A percentile compares a stretch with the other conserved stretches of the same genome.
Evolutionary conservation across 2,888 invertebrate species (phyloP).

Genomic region (Stictocephala bisonia): DNA sequence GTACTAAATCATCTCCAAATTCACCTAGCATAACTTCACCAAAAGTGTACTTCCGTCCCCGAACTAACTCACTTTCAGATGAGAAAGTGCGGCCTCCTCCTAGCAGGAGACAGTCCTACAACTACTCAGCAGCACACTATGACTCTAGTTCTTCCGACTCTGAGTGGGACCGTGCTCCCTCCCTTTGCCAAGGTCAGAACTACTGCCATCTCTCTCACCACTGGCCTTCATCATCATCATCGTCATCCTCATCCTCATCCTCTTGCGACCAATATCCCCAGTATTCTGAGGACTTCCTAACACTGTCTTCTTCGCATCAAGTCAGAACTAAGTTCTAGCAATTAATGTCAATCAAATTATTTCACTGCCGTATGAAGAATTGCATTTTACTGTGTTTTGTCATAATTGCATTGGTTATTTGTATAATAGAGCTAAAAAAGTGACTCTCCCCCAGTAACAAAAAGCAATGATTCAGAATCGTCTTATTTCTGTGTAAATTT

Average conservation of each 20-base stretch:
- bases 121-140: constrained; percentile 54
- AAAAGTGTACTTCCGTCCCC: constrained; percentile 37
- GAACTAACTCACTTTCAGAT: constrained; percentile 45
- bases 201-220: not conserved
- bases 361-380: not conserved
- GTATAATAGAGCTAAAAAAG: constrained; percentile 14
- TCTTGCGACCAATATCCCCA: constrained; percentile 64
- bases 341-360: constrained; percentile 2
- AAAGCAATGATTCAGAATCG: too few species aligned
- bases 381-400: constrained; percentile 19
- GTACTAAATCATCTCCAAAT: constrained; percentile 46
- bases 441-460: too few species aligned
- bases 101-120: constrained; percentile 47
- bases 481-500: too few species aligned
- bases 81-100: constrained; percentile 44
- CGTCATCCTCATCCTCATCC: constrained; percentile 54
- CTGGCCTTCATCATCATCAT: constrained; percentile 50
- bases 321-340: constrained; percentile 47
- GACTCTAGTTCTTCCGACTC: constrained; percentile 63
- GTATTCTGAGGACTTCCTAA: constrained; percentile 63
- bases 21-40: constrained; percentile 46
- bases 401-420: constrained; percentile 2
- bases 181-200: constrained; percentile 46
- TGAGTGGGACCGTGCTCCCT: constrained; percentile 53
- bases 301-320: constrained; percentile 44